Conservation (phyloP, 2,888 invertebrate genomes). For the Invenusta paracnida region DNA sequence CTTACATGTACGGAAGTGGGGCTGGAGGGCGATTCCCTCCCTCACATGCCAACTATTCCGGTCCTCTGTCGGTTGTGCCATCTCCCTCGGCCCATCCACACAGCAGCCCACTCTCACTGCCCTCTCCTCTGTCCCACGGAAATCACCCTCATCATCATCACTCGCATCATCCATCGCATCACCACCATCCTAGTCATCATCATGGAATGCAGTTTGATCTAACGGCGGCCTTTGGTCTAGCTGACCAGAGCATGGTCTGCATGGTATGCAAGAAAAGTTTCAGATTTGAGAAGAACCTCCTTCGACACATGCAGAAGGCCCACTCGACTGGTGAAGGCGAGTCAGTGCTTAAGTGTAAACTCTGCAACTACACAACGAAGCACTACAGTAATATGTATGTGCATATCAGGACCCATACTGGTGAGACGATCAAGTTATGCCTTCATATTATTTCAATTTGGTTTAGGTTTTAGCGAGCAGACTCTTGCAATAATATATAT, state of each 20-base stretch:
- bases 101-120: not conserved
- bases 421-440: conserved; percentile 49
- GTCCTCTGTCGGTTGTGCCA: not conserved
- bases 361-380: conserved; percentile 60
- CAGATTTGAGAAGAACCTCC: conserved; percentile 42
- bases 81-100: not conserved
- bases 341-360: conserved; percentile 58
- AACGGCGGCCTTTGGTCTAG: not conserved
- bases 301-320: conserved; percentile 42
- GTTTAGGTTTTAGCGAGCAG: too few species aligned
- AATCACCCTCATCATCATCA: not conserved
- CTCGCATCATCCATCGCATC: not conserved
- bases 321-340: conserved; percentile 42
- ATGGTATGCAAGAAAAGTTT: conserved; percentile 42
- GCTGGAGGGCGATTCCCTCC: not conserved
- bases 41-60: not conserved
- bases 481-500: too few species aligned
- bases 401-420: conserved; percentile 59
- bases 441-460: too few species aligned
- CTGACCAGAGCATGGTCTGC: conserved; percentile 42
- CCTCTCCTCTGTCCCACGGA: not conserved
- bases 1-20: not conserved
- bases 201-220: not conserved
- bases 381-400: conserved; percentile 60
- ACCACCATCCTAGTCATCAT: not conserved